Base-by-base conservation (phyloP, 1,140 invertebrate species). In the Eriosoma lanigerum region DNA sequence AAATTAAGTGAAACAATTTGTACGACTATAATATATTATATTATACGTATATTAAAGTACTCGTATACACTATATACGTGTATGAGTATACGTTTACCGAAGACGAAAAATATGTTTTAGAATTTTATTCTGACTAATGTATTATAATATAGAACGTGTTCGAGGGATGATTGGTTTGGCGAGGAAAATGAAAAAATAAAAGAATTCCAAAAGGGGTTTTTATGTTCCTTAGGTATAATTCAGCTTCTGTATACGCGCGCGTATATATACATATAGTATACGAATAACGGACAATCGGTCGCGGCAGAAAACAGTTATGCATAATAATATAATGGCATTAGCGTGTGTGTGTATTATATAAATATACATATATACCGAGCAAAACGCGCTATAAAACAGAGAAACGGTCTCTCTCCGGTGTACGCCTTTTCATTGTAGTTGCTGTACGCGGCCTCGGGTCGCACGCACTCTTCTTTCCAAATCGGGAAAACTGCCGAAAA, bases 401-500 rank as follows among this genome's bases (percentile, higher is more conserved):
- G 48, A 52, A 24, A 29, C 46, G 24, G 66, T 29, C 66, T 50
- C 66, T 46, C 29, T 38, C 8, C n/a, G 44, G 68, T 72, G 68
- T 17, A 72, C 68, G 68, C 68, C 68, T 72, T 72, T 72, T 72
- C 68, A 52, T 52, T 72, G 68, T 72, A 72, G 46, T 29, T 24
- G 32, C 32, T 38, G 32, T 8, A n/a, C 38, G 60, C 46, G 68
- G 46, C 17, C 46, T 8, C 38, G 64, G 64, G 24, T 21, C 66
- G 24, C 21, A 21, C 66, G 12, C 38, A 15, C n/a, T 72, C 46
- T 72, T 72, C 68, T 50, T 72, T 17, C 13, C 21, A 21, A 48
- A 48, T 68, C 44, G 66, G 66, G 66, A 68, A 76, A 76, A 76
- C 73, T 76, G 73, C 73, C 73, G 73, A 76, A 58, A 76, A 76